Evolutionary conservation across 2,888 invertebrate species (phyloP), one percentile per base, ranked within the genome.

Genomic region (Archaeoteleia sp.): DNA sequence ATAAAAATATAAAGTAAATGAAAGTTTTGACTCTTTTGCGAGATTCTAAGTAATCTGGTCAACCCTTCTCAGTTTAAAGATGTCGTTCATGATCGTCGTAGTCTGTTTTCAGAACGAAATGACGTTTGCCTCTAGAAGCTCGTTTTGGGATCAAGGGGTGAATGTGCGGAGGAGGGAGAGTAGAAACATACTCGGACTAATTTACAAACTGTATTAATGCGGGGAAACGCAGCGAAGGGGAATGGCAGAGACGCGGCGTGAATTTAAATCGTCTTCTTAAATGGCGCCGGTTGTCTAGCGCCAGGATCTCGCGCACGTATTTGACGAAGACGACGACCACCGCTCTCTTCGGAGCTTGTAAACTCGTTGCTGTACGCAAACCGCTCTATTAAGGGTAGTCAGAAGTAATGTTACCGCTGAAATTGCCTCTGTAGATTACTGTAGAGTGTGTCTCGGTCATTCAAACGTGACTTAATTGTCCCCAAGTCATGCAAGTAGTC

Each of bases 181-280:
- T 12, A 37, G 45, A 54, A 55, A 62, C 61, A 45, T 58, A 63
- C 61, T 65, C 72, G 55, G 57, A 68, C 72, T 77, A 75, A 78
- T 82, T 80, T 78, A 75, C 70, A 76, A 76, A 75, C 70, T 67
- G 73, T 75, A 76, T 79, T 79, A 81, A 80, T 79, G 76, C 74
- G 67, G 66, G 68, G 76, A 74, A 74, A 78, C 69, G 75, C 70
- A 73, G 60, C 51, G 60, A 63, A 43, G 69, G 72, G 69, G 75
- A 72, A 73, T 61, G 72, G 67, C 70, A 76, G 74, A 71, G 72
- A 79, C 79, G 79, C 75, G 67, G 78, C 72, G 79, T 80, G 83
- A 83, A 82, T 83, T 83, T 82, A 82, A 83, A 83, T 83, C 74
- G 80, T 77, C 78, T 72, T 79, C 72, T 82, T 80, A 82, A 82